A percentile compares a stretch with the other conserved stretches of the same genome.
Conservation (phyloP, 2,888 invertebrate species). For the Mallateleia sp. region DNA sequence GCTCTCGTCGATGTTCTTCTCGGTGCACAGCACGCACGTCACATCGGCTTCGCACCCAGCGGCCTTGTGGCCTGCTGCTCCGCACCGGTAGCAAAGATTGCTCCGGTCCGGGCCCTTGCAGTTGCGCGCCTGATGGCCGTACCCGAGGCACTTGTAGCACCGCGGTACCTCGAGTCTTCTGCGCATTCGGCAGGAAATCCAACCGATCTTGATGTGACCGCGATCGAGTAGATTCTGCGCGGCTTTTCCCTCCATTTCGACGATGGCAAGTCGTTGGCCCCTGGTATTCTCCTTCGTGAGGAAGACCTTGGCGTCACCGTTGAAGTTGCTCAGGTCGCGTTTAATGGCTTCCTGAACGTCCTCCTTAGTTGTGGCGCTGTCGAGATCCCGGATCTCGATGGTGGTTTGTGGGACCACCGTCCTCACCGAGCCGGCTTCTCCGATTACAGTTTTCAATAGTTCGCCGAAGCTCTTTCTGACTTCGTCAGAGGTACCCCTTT, state of each 20-base stretch:
- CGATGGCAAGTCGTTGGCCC: constrained; percentile 8
- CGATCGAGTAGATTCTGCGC: neutral
- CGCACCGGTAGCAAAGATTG: constrained; percentile 76
- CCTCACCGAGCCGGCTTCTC: neutral
- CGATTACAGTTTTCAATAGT: neutral
- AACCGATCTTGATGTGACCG: constrained; percentile 11
- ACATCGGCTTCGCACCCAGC: constrained; percentile 50
- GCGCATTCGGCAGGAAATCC: constrained; percentile 59
- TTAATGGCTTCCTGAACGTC: constrained; percentile 4
- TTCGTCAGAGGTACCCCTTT: neutral
- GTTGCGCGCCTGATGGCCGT: no score
- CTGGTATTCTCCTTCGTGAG: neutral
- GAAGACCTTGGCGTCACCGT: neutral
- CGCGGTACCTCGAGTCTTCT: constrained; percentile 42
- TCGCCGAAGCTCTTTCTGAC: neutral
- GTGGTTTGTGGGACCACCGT: neutral
- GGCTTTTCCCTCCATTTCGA: neutral
- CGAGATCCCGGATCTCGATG: no score
- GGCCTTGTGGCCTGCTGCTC: constrained; percentile 71
- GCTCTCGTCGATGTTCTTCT: neutral
- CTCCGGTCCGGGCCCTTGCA: constrained; percentile 73
- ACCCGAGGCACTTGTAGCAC: no score
- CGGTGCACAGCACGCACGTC: constrained; percentile 73
- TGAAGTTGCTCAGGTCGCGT: neutral
- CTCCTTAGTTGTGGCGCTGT: no score